Evolutionary conservation across 2,113 vertebrate genomes (phyloP).

Genomic region (Drymodes brunneopygia): DNA sequence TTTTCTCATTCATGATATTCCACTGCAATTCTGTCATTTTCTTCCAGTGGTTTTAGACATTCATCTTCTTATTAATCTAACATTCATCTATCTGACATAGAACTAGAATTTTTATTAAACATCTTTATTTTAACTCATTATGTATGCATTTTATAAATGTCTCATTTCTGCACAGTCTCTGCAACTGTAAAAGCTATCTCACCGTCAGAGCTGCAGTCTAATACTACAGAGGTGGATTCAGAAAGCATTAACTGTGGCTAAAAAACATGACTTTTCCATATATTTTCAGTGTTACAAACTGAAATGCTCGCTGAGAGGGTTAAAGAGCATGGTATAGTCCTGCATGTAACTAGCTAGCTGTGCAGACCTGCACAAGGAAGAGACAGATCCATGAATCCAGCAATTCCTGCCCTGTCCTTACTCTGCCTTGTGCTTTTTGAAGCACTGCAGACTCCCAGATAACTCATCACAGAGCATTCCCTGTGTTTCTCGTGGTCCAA

Average conservation of each 20-base stretch:
- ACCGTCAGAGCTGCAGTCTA: neutral
- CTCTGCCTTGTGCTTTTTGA: neutral
- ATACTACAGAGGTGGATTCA: neutral
- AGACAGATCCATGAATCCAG: neutral
- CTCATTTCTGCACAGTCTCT: neutral
- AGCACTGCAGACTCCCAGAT: neutral
- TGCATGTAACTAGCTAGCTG: neutral
- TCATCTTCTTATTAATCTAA: neutral
- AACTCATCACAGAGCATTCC: neutral
- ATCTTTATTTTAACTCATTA: neutral
- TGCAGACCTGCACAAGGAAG: neutral
- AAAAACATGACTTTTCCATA: neutral
- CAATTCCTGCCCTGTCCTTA: neutral
- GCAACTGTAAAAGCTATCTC: neutral
- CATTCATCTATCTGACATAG: neutral
- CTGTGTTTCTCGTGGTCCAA: neutral
- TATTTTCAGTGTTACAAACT: neutral
- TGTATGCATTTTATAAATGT: neutral
- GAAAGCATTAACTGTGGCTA: neutral
- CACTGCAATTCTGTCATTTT: neutral
- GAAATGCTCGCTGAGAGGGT: neutral
- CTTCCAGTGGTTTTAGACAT: neutral
- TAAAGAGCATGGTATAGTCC: neutral
- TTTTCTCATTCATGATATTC: constrained; percentile 34
- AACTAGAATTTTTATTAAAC: neutral